Evolutionary conservation across 2,113 vertebrate genomes (phyloP).

Genomic region (Varanus salvator): DNA sequence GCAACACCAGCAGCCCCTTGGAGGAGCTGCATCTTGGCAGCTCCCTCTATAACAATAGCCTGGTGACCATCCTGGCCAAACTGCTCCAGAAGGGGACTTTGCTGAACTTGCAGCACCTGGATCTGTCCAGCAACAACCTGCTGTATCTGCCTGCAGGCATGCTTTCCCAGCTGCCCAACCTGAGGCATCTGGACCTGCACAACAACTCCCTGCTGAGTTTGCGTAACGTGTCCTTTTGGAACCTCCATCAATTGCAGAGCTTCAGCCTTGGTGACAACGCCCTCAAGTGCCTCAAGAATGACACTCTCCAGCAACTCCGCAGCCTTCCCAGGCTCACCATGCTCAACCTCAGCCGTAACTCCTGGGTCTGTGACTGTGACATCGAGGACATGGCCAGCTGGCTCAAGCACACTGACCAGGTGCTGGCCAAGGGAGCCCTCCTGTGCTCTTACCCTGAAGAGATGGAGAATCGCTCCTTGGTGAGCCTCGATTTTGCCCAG

Average conservation of each 20-base stretch:
- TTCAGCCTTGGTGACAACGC: constrained; percentile 90
- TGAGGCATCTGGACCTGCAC: constrained; percentile 84
- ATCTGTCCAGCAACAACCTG: constrained; percentile 86
- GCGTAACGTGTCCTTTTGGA: constrained; percentile 75
- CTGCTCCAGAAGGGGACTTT: constrained; percentile 72
- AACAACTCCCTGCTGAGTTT: constrained; percentile 89
- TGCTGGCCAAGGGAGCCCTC: constrained; percentile 74
- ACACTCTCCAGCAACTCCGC: constrained; percentile 76
- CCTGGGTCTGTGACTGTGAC: constrained; percentile 90
- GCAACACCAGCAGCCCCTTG: constrained; percentile 72
- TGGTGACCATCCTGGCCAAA: constrained; percentile 54
- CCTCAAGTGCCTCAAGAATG: constrained; percentile 77
- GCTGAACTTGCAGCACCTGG: constrained; percentile 79
- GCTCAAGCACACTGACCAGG: constrained; percentile 83
- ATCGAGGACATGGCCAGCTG: constrained; percentile 84
- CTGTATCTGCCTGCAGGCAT: constrained; percentile 78
- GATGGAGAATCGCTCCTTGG: constrained; percentile 74
- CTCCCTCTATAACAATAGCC: constrained; percentile 69
- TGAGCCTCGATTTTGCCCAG: constrained; percentile 76
- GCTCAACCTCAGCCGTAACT: constrained; percentile 80
- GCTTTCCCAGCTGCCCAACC: constrained; percentile 73
- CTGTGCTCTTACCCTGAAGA: constrained; percentile 81
- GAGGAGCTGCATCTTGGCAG: constrained; percentile 76
- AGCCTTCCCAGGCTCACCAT: constrained; percentile 66
- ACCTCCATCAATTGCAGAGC: constrained; percentile 72